Base-by-base conservation (phyloP, 2,888 invertebrate genomes). In the Chironomus tentans region DNA sequence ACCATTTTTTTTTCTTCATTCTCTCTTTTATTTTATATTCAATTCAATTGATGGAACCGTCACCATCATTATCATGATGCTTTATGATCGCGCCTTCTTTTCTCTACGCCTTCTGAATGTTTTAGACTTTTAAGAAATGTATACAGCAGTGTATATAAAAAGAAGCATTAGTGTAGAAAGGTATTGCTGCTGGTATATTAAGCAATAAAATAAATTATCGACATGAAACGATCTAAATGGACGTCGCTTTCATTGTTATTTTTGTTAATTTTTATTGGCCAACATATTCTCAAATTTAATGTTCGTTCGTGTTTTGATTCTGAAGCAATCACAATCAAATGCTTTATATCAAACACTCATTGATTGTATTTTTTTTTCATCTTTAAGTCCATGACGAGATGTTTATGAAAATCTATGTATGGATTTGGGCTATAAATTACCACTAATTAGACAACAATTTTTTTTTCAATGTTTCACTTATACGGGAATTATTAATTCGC, bases 191-290 rank as follows among this genome's bases (percentile, higher is more conserved):
- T 18, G 56, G 18, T 18, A 56, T 56, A 56, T 56, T 56, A 15
- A 56, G 56, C 56, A 56, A 56, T 56, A 56, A 56, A 56, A 56
- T 56, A 18, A 70, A 50, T 70, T 70, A 70, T 70, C 70, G 70
- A 70, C 48, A 70, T 50, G 50, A 70, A 70, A 70, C 70, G 21
- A 70, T 70, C 70, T 70, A 46, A 70, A 70, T 70, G 70, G 70
- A 46, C 24, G 13, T 28, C 68, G n/a, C 13, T n/a, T 68, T 38
- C 24, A n/a, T 38, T 68, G 15, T 56, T 56, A 38, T 38, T 38
- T 38, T 38, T 38, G 38, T 38, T 38, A 38, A 38, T 38, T 38
- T 38, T 38, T 38, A 38, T 38, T 38, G 38, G 38, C 56, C 56
- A 56, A 15, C 18, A 18, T 56, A 56, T 56, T 56, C 15, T 18